phyloP scores from a whole-genome alignment of 2,888 invertebrate genomes.

The Apoda limacodes region DNA sequence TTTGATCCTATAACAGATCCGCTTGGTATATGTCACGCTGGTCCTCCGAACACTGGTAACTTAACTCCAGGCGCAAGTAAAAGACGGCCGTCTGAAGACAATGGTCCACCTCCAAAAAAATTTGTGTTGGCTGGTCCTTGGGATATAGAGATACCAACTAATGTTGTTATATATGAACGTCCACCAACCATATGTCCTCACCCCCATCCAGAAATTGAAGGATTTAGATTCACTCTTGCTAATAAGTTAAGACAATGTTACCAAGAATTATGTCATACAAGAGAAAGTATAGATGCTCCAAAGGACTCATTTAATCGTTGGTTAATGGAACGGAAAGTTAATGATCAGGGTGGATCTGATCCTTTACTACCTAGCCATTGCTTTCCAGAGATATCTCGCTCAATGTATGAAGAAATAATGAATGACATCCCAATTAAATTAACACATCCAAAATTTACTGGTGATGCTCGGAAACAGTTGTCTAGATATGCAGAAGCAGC shows the following conservation, averaged over 20 bases:
- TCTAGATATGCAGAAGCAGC: constrained; percentile 96
- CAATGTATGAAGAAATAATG: constrained; percentile 98
- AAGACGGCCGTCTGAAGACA: constrained; percentile 83
- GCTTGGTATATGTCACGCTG: constrained; percentile 79
- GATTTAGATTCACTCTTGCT: constrained; percentile 83
- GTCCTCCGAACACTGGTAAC: constrained; percentile 50
- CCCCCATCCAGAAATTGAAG: constrained; percentile 95
- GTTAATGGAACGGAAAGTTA: constrained; percentile 95
- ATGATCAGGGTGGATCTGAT: constrained; percentile 88
- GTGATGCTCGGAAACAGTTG: constrained; percentile 94
- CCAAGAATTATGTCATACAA: constrained; percentile 92
- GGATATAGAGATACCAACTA: constrained; percentile 94
- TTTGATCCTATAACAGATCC: constrained; percentile 95
- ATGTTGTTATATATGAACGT: constrained; percentile 90
- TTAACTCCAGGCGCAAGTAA: constrained; percentile 74
- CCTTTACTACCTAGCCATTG: constrained; percentile 93
- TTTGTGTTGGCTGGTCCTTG: constrained; percentile 92
- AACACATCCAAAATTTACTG: constrained; percentile 94
- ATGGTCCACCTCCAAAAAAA: constrained; percentile 84
- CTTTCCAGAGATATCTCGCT: constrained; percentile 90
- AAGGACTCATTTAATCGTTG: constrained; percentile 96
- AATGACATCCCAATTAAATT: constrained; percentile 97
- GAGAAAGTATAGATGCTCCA: constrained; percentile 95
- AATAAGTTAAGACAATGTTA: constrained; percentile 91
- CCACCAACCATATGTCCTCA: constrained; percentile 88